Conservation (phyloP, 2,888 invertebrate genomes). For the Oeneis ivallda region DNA sequence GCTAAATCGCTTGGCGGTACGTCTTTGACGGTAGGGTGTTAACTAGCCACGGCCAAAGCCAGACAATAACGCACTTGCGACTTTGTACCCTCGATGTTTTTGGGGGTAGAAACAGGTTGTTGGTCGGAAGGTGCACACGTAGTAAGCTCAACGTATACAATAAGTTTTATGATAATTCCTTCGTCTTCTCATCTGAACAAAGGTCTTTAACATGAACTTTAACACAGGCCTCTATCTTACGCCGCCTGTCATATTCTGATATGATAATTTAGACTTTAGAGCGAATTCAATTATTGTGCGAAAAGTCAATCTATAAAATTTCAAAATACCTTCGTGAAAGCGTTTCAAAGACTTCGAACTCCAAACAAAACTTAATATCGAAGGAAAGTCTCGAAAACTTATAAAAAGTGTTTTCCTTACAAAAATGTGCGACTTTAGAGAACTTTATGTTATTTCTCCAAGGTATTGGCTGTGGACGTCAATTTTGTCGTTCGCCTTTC, state of each 20-base stretch:
- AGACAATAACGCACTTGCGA: too few species aligned
- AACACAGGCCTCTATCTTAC: too few species aligned
- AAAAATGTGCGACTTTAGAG: slow-evolving; percentile 73
- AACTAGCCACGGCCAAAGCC: too few species aligned
- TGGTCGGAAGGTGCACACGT: too few species aligned
- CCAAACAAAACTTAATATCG: slow-evolving; percentile 76
- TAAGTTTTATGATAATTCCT: too few species aligned
- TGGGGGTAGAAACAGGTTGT: too few species aligned
- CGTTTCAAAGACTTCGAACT: slow-evolving; percentile 42
- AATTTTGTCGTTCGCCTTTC: slow-evolving; percentile 69
- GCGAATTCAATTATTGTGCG: neutral
- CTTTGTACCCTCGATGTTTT: too few species aligned
- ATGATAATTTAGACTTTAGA: neutral
- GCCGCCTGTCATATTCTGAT: neutral
- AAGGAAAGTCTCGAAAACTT: slow-evolving; percentile 64
- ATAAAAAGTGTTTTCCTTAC: slow-evolving; percentile 64
- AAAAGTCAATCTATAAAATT: neutral
- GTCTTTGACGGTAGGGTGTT: too few species aligned
- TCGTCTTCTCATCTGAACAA: too few species aligned
- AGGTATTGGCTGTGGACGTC: slow-evolving; percentile 64
- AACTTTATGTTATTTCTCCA: slow-evolving; percentile 64
- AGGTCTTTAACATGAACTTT: too few species aligned
- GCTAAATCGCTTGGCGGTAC: too few species aligned
- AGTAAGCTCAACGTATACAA: too few species aligned
- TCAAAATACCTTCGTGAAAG: neutral